Evolutionary conservation across 2,797 vertebrate genomes (phyloP), one percentile per base, ranked within the genome.

Genomic region (Oryzias sinensis): DNA sequence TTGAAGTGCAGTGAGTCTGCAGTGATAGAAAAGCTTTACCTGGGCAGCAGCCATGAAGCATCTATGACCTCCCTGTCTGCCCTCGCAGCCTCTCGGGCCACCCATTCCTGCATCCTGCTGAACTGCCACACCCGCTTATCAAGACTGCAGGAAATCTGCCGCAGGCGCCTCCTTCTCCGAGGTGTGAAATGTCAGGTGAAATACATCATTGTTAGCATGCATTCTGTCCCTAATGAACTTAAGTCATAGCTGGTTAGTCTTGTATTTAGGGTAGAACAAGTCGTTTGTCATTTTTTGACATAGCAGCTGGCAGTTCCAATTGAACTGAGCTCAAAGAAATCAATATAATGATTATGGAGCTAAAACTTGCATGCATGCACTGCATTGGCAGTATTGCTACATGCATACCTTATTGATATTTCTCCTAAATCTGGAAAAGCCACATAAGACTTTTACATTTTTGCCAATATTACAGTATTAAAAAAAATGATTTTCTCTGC

Each of bases 71-170:
- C 64, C 74, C 72, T 14, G 53, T 73, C 76, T 80, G 68, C 62
- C 74, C 69, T 74, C 72, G 55, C 37, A 45, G 66, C 62, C 77
- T 62, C 74, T 51, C 14, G 79, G 72, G 80, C 81, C 47, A 27
- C 53, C 2, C 18, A 1, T 49, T 46, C 51, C 29, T n/a, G 42
- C 63, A 66, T 73, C 65, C 76, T 65, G 72, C 68, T 48, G 47
- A 62, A 69, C 50, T 29, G 56, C 41, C 44, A 29, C 60, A 74
- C 33, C 71, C 64, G 53, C 62, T 64, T 44, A 61, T 73, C 63
- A 72, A 62, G 18, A 45, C 63, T 62, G 49, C 54, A 50, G 70
- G 56, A 74, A 70, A 66, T 56, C 75, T 72, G 33, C 59, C 16
- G 52, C 41, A 54, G 76, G 71, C 74, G 49, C 66, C 50, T 53